These are phyloP conservation scores for Homarus gammarus DNA, from an alignment of 2,888 invertebrate genomes.

Conservation along the genomic window DNA sequence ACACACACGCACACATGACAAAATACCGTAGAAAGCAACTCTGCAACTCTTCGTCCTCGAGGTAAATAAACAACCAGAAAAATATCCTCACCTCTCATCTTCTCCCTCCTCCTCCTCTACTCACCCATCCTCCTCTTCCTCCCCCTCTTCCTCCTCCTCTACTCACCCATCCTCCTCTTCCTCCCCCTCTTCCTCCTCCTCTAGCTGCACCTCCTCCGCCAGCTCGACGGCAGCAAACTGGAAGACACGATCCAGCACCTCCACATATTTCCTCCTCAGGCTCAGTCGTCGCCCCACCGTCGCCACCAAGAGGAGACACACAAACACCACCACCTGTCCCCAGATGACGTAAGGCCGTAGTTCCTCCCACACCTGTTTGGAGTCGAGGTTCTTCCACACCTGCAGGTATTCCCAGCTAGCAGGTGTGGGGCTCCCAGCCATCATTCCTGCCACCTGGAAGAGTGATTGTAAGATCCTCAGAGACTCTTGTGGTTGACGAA, in stretches of 20 bases:
- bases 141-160: constrained; percentile 8
- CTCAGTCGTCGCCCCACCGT: constrained; percentile 52
- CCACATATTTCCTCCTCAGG: constrained; percentile 61
- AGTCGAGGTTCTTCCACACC: neutral
- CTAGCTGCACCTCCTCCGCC: neutral
- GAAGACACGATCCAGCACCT: constrained; percentile 53
- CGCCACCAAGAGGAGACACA: constrained; percentile 52
- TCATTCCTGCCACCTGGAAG: neutral
- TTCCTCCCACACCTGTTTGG: constrained; percentile 30
- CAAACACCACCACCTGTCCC: constrained; percentile 50
- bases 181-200: constrained; percentile 1
- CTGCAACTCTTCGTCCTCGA: neutral
- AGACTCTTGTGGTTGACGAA: too few relatives aligned
- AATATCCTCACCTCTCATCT: too few relatives aligned
- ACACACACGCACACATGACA: too few relatives aligned
- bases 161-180: constrained; percentile 12
- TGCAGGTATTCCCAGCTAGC: neutral
- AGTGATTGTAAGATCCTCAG: too few relatives aligned
- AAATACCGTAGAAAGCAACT: neutral
- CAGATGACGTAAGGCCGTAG: constrained; percentile 37
- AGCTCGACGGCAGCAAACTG: constrained; percentile 43
- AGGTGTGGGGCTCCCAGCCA: neutral
- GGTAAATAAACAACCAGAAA: too few relatives aligned
- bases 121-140: constrained; percentile 10
- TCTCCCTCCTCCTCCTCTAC: neutral